Evolutionary conservation across 2,888 invertebrate genomes (phyloP), one percentile per base, ranked within the genome.

Genomic region (Volucella bombylans): DNA sequence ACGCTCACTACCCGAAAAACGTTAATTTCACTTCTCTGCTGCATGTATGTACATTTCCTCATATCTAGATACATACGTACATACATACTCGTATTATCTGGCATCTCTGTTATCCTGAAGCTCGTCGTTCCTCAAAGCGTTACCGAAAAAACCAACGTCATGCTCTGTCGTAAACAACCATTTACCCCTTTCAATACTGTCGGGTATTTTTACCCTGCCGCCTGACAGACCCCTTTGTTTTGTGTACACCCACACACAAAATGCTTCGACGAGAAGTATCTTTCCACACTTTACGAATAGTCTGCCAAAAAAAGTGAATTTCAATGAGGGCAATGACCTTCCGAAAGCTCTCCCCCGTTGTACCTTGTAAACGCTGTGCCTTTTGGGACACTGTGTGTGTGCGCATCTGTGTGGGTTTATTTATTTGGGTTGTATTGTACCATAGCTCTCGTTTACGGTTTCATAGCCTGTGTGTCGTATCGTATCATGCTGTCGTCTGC

Each of bases 251-350:
- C 59, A 23, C 15, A 8, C 54, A 8, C 50, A 6, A n/a, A 15
- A 43, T 18, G 15, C 9, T 39, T 39, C 59, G 8, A 14, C 2
- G n/a, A 2, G 31, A 9, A 38, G 55, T 39, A 39, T 68, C 65
- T 57, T 38, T 68, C 54, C 62, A 15, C 77, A 62, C 9, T 71
- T 69, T 64, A 31, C 31, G 31, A 31, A 31, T 6, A 43, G 77
- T 69, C 77, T 72, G 79, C 59, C 79, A 65, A 79, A 79, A 31
- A 79, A 79, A 72, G 79, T 72, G 79, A 79, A 65, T 72, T 65
- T 79, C 65, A 72, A 59, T 79, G 52, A 54, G 79, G 79, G 79
- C 79, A 79, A 65, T 79, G 79, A 57, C 79, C 79, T 79, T 54
- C 72, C 59, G 72, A 79, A 79, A 79, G 72, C 79, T 79, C 2